Percentiles rank a stretch among this genome's conserved stretches.
phyloP scores from a whole-genome alignment of 1,140 invertebrate genomes.

The Tachypleus tridentatus region DNA sequence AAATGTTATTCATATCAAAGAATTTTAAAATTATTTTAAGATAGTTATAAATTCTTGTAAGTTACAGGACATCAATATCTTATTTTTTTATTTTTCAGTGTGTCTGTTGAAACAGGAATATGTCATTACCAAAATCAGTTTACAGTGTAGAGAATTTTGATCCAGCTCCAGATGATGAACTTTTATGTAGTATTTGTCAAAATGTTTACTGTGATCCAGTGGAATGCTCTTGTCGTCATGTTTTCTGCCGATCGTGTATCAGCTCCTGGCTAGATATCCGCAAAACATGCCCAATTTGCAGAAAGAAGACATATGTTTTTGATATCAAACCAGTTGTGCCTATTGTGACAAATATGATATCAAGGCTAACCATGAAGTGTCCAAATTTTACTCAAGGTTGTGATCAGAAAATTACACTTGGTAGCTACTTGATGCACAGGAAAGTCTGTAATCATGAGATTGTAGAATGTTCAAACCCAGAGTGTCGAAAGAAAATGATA shows the following conservation, averaged over 20 bases:
- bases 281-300: conserved; percentile 14
- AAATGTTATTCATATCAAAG: too few relatives aligned
- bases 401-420: conserved; percentile 7
- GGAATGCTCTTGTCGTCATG: conserved; percentile 13
- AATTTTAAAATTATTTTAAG: too few relatives aligned
- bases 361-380: conserved; percentile 10
- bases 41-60: too few relatives aligned
- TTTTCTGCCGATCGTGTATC: conserved; percentile 15
- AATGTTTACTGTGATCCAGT: conserved; percentile 16
- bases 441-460: conserved; percentile 7
- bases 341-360: conserved; percentile 13
- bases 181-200: conserved; percentile 15
- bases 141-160: conserved; percentile 10
- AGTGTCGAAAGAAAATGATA: conserved; percentile 2
- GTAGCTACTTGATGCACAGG: conserved; percentile 7
- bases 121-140: too few relatives aligned
- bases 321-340: conserved; percentile 8
- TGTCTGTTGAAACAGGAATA: too few relatives aligned
- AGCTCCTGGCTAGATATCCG: conserved; percentile 7
- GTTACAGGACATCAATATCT: too few relatives aligned
- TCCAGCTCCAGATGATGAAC: conserved; percentile 16
- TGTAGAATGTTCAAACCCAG: conserved; percentile 11
- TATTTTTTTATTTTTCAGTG: too few relatives aligned
- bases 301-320: conserved; percentile 4
- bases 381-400: conserved; percentile 8